A percentile compares a stretch with the other conserved stretches of the same genome.
These are phyloP conservation scores for Cosmorhoe ocellata DNA, from an alignment of 2,888 invertebrate species.

Conservation along the genomic window DNA sequence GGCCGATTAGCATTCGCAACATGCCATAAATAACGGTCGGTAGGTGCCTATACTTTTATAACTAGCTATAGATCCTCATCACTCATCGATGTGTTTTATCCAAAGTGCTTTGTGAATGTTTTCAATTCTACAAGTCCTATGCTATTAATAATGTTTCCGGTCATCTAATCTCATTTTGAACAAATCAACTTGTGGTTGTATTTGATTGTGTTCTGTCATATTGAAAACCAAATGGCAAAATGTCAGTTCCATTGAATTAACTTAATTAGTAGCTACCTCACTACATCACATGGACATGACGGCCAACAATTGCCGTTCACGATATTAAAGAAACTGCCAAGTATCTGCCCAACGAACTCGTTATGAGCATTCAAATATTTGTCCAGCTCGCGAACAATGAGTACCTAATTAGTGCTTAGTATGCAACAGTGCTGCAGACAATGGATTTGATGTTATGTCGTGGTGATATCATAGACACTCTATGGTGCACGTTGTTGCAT, in stretches of 20 bases:
- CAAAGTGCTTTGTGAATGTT: slow-evolving; percentile 5
- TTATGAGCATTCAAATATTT: not conserved
- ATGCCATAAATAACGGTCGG: slow-evolving; percentile 27
- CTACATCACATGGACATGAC: no score
- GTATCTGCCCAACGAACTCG: no score
- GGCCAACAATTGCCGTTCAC: no score
- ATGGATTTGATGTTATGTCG: slow-evolving; percentile 32
- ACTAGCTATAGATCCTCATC: not conserved
- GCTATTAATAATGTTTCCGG: no score
- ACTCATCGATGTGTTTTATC: not conserved
- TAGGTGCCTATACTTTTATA: not conserved
- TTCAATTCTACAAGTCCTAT: not conserved
- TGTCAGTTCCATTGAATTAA: no score
- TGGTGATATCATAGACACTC: slow-evolving; percentile 51
- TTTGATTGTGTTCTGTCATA: no score
- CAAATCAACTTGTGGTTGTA: no score
- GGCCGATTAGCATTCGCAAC: slow-evolving; percentile 30
- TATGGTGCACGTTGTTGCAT: slow-evolving; percentile 21
- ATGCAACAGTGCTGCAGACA: not conserved
- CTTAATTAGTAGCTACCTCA: no score
- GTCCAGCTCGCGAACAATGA: not conserved
- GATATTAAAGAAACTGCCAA: no score
- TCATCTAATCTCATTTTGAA: no score
- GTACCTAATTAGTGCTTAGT: slow-evolving; percentile 3
- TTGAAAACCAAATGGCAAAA: no score